Conservation (phyloP, 1,140 invertebrate species). For the Diachasmimorpha longicaudata region DNA sequence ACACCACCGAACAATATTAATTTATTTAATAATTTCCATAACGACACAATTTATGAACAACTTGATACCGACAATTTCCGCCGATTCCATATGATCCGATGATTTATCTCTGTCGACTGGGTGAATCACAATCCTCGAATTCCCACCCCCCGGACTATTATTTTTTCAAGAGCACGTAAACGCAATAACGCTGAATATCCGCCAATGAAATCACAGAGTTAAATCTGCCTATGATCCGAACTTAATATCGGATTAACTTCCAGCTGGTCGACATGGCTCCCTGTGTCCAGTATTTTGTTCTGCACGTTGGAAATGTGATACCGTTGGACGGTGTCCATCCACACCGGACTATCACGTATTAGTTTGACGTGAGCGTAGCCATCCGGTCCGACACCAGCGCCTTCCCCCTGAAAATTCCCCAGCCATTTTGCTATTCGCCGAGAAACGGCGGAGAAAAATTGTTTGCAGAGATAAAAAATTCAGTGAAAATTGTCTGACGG, state of each 20-base stretch:
- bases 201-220: slow-evolving; percentile 26
- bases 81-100: not conserved
- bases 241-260: slow-evolving; percentile 33
- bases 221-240: slow-evolving; percentile 33
- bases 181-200: slow-evolving; percentile 26
- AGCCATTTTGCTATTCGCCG: not conserved
- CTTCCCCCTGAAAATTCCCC: not conserved
- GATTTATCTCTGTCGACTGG: not conserved
- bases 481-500: no score
- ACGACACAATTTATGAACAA: no score
- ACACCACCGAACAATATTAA: no score
- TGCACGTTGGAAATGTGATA: slow-evolving; percentile 45
- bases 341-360: not conserved
- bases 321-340: slow-evolving; percentile 32
- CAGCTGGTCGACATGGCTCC: not conserved
- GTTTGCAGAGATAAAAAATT: no score
- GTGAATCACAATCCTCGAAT: not conserved
- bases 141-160: not conserved
- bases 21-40: no score
- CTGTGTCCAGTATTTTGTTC: slow-evolving; percentile 12
- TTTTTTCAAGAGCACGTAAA: slow-evolving; percentile 4
- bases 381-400: slow-evolving; percentile 20
- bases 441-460: no score
- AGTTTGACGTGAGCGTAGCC: slow-evolving; percentile 34
- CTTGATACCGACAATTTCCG: not conserved